Evolutionary conservation across 2,888 invertebrate species (phyloP).

Genomic region (Thysanoteuthis rhombus): DNA sequence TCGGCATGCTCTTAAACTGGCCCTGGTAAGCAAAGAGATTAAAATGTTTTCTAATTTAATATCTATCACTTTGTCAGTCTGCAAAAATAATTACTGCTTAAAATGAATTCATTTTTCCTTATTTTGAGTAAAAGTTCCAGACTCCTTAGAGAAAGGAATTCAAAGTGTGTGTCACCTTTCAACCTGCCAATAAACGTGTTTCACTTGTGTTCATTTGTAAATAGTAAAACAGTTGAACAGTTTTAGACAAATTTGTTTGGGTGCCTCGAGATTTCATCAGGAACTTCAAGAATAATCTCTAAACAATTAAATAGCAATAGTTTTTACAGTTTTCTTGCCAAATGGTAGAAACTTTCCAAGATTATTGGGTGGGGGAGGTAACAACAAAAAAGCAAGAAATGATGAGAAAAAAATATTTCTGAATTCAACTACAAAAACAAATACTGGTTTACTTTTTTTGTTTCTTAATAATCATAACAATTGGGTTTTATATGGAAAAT

Average conservation of each 20-base stretch:
- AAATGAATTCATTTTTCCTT: not conserved
- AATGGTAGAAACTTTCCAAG: not conserved
- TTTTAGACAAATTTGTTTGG: not conserved
- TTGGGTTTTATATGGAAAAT: too few species aligned
- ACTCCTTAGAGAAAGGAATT: not conserved
- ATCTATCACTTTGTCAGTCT: not conserved
- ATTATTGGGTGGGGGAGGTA: fast-evolving
- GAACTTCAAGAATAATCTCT: not conserved
- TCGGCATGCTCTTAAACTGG: too few species aligned
- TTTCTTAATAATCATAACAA: too few species aligned
- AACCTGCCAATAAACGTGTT: not conserved
- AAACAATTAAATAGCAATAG: not conserved
- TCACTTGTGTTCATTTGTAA: not conserved
- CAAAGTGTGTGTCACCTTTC: not conserved
- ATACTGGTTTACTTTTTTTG: too few species aligned
- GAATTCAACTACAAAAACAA: too few species aligned
- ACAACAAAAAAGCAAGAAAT: not conserved
- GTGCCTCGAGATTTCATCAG: not conserved
- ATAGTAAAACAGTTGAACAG: not conserved
- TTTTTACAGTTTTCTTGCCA: not conserved
- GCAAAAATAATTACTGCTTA: not conserved
- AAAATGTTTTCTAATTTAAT: not conserved
- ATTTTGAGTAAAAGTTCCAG: not conserved
- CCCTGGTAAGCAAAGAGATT: not conserved
- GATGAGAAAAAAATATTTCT: too few species aligned